Base-by-base conservation (phyloP, 2,888 invertebrate species). In the Anoplius nigerrimus region DNA sequence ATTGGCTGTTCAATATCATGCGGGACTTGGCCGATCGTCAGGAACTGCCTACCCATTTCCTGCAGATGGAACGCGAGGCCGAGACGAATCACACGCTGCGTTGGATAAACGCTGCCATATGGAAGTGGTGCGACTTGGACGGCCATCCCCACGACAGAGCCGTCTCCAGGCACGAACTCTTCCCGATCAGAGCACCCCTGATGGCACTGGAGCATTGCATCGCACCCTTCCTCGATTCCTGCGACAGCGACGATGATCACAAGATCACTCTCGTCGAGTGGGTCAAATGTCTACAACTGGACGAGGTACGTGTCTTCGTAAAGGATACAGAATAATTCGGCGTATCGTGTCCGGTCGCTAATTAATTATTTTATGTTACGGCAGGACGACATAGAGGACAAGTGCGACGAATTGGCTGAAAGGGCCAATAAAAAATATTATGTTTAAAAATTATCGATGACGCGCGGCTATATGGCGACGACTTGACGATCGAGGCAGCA, bases 101-200 rank as follows among this genome's bases (percentile, higher is more conserved):
- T 82, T 96, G 96, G 95, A 91, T 94, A 69, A 97, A 97, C 89
- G 98, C 98, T 55, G 98, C 98, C 79, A 93, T 99, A 79, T 99
- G 98, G 98, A 99, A 99, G 90, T 97, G 96, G 95, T 99, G 99
- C 89, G 98, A 99, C 89, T 92, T 99, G 69, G 98, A 98, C 90
- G 95, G 95, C 62, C 94, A 96, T 90, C 96, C 97, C 78, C 94
- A 94, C 86, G 97, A 98, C 90, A 93, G 94, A 84, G 88, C 92
- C 75, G 96, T 99, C 53, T 97, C 97, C 24, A 93, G 97, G 46
- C 97, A 98, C 91, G 98, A 99, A 90, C 91, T 99, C 85, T 98
- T 98, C 92, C 98, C 98, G 62, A 97, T 98, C 88, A 93, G 97
- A 71, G 98, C 98, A 59, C 97, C 98, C 2, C 91, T 99, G 75